A percentile compares a stretch with the other conserved stretches of the same genome.
Conservation (phyloP, 92 coral and sea anemone species). For the Plumapathes pennacea region DNA sequence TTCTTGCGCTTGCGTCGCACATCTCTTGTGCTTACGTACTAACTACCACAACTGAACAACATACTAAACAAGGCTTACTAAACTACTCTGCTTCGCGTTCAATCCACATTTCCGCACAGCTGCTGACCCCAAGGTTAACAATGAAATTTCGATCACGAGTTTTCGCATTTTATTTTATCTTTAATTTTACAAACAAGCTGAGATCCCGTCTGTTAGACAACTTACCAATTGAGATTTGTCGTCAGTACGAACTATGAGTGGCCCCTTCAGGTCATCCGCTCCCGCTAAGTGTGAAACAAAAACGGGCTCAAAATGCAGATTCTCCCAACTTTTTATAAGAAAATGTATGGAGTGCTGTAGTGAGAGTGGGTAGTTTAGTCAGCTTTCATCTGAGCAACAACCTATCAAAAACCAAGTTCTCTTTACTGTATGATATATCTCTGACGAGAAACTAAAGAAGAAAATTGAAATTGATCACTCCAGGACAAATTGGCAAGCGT, state of each 20-base stretch:
- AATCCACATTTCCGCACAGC: too few relatives aligned
- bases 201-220: neutral
- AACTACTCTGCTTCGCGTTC: too few relatives aligned
- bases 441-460: too few relatives aligned
- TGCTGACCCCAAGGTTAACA: neutral
- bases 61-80: too few relatives aligned
- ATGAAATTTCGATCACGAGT: neutral
- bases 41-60: too few relatives aligned
- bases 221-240: slow-evolving; percentile 61
- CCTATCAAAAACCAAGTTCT: too few relatives aligned
- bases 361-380: too few relatives aligned
- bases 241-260: slow-evolving; percentile 35
- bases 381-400: too few relatives aligned
- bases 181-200: neutral
- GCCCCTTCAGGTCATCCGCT: slow-evolving; percentile 74
- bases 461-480: too few relatives aligned
- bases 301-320: neutral
- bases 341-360: too few relatives aligned
- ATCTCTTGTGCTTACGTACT: neutral
- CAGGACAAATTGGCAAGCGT: too few relatives aligned
- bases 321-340: neutral
- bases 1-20: neutral
- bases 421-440: too few relatives aligned
- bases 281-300: slow-evolving; percentile 20
- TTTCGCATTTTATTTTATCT: neutral